Percentiles rank a stretch among this genome's conserved stretches.
Conservation (phyloP, 2,797 vertebrate species). For the Artibeus jamaicensis region DNA sequence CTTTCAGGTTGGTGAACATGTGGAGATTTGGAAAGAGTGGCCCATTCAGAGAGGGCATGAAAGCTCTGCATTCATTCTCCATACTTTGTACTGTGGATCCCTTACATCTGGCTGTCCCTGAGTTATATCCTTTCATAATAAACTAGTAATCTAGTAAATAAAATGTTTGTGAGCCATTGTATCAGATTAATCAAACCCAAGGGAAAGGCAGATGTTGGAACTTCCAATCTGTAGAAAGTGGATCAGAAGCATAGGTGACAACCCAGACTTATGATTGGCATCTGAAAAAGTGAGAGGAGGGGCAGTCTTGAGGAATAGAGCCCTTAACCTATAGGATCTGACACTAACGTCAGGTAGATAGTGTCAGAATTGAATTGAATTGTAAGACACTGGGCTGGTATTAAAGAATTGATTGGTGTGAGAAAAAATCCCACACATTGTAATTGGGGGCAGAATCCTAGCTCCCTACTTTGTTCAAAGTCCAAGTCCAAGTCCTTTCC, state of each 20-base stretch:
- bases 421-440: not conserved
- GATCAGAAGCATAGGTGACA: not conserved
- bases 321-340: not conserved
- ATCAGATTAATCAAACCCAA: not conserved
- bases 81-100: not conserved
- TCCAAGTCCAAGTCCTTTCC: not conserved
- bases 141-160: not conserved
- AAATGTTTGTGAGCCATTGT: not conserved
- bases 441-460: not conserved
- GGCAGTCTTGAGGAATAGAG: not conserved
- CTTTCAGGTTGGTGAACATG: not conserved
- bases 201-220: not conserved
- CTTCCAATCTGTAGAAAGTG: not conserved
- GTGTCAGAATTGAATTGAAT: not conserved
- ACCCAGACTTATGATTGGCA: not conserved
- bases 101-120: not conserved
- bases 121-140: not conserved
- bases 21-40: not conserved
- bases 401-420: not conserved
- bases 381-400: not conserved
- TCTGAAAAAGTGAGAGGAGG: accelerated
- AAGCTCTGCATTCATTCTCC: accelerated
- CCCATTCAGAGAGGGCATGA: not conserved
- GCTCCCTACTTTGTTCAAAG: not conserved
- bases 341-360: not conserved